Evolutionary conservation across 2,888 invertebrate genomes (phyloP).

Genomic region (Criorhina ranunculi): DNA sequence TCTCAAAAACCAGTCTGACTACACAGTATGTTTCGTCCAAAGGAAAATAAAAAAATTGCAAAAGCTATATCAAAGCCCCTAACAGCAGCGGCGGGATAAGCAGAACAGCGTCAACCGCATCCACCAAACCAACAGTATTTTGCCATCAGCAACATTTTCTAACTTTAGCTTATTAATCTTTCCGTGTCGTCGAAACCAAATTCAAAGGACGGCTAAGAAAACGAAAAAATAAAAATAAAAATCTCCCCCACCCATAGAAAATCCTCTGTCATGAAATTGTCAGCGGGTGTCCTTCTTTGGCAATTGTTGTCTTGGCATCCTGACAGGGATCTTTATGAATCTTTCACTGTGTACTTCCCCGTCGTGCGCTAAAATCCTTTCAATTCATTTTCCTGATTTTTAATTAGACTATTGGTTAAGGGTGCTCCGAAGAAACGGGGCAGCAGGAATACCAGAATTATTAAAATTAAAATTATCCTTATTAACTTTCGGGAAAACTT

Average conservation of each 20-base stretch:
- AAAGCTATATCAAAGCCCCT: constrained; percentile 9
- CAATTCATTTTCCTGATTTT: constrained; percentile 60
- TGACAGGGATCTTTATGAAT: constrained; percentile 29
- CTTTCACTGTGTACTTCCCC: constrained; percentile 5
- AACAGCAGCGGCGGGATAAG: not conserved
- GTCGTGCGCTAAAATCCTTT: constrained; percentile 31
- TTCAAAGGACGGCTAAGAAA: constrained; percentile 28
- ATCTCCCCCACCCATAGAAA: not conserved
- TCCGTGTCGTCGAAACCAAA: constrained; percentile 37
- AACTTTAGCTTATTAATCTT: constrained; percentile 50
- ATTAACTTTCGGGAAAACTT: constrained; percentile 53
- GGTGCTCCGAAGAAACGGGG: not conserved
- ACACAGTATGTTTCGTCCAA: constrained; percentile 17
- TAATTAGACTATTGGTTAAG: constrained; percentile 56
- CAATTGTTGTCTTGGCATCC: constrained; percentile 22
- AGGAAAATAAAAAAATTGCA: constrained; percentile 9
- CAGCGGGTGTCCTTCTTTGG: constrained; percentile 27
- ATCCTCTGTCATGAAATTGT: constrained; percentile 21
- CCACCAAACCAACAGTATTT: constrained; percentile 16
- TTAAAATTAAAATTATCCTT: constrained; percentile 57
- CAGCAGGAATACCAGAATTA: constrained; percentile 32
- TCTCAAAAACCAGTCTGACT: not conserved
- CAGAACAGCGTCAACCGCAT: constrained; percentile 2
- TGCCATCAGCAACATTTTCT: constrained; percentile 27
- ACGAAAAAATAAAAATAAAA: not conserved